phyloP scores from a whole-genome alignment of 2,113 vertebrate species.

The Ptychochromis oligacanthus region DNA sequence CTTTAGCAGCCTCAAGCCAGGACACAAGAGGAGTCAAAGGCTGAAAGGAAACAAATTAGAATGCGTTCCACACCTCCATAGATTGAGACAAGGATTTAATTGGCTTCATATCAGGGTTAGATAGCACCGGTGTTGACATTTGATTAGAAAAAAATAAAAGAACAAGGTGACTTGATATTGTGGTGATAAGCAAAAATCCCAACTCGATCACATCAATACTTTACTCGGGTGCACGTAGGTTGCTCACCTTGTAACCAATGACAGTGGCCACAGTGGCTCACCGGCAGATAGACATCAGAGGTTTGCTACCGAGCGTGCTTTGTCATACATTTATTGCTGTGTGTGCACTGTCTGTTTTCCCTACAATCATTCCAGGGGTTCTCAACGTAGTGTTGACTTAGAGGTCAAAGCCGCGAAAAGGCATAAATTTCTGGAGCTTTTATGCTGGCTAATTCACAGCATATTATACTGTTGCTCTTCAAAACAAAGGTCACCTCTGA shows the following conservation, averaged over 20 bases:
- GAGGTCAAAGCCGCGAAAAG: slow-evolving; percentile 49
- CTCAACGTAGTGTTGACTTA: slow-evolving; percentile 40
- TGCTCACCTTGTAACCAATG: slow-evolving; percentile 68
- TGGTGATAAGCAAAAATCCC: slow-evolving; percentile 72
- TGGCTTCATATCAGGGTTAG: slow-evolving; percentile 68
- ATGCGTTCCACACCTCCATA: slow-evolving; percentile 37
- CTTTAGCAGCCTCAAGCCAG: neutral
- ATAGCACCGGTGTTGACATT: slow-evolving; percentile 62
- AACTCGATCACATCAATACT: slow-evolving; percentile 69
- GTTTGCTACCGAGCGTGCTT: slow-evolving; percentile 1
- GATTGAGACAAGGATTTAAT: slow-evolving; percentile 70
- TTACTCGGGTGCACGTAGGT: slow-evolving; percentile 10
- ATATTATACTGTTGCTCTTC: slow-evolving; percentile 36
- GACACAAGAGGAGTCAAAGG: neutral
- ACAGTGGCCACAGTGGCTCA: slow-evolving; percentile 33
- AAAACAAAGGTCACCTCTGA: slow-evolving; percentile 67
- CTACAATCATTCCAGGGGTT: no score
- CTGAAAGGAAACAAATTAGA: slow-evolving; percentile 38
- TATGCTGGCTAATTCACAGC: slow-evolving; percentile 56
- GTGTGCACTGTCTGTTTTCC: slow-evolving; percentile 57
- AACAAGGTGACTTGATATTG: slow-evolving; percentile 79
- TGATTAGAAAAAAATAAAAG: slow-evolving; percentile 57
- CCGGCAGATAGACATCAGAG: slow-evolving; percentile 46
- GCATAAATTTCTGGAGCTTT: slow-evolving; percentile 41
- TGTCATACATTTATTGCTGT: slow-evolving; percentile 61